A percentile compares a stretch with the other conserved stretches of the same genome.
These are phyloP conservation scores for Excalfactoria chinensis DNA, from an alignment of 2,113 vertebrate species.

Conservation along the genomic window DNA sequence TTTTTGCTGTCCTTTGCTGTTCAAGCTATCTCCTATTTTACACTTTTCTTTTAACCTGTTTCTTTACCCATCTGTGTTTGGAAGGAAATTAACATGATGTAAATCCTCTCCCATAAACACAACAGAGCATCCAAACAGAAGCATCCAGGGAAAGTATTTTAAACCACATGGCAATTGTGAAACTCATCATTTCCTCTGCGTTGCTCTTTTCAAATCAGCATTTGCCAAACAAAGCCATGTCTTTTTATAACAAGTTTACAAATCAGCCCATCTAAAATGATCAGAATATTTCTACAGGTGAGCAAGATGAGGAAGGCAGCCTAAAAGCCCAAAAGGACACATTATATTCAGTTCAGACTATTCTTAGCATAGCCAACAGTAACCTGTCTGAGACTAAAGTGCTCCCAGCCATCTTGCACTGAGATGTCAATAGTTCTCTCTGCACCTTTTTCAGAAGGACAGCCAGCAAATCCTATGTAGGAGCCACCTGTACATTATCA, in stretches of 20 bases:
- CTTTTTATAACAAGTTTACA: neutral
- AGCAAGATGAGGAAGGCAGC: neutral
- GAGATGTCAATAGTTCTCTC: neutral
- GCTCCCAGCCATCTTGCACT: neutral
- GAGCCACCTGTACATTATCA: neutral
- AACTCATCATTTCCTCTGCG: neutral
- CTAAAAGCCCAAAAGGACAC: constrained; percentile 3
- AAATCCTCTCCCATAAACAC: neutral
- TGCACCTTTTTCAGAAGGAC: neutral
- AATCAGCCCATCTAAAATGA: neutral
- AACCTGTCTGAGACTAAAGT: neutral
- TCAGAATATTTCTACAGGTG: neutral
- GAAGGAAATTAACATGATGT: neutral
- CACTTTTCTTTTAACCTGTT: constrained; percentile 32
- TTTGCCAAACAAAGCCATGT: neutral
- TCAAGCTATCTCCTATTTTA: constrained; percentile 21
- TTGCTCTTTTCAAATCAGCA: neutral
- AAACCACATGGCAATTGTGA: fast-evolving
- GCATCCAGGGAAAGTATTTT: neutral
- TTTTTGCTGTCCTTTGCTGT: constrained; percentile 7
- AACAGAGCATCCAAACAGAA: neutral
- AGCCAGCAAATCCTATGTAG: neutral
- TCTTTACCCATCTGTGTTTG: neutral
- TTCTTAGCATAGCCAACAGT: neutral
- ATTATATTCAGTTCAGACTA: neutral